A percentile compares a stretch with the other conserved stretches of the same genome.
Conservation (phyloP, 1,140 invertebrate species). For the Pogonognathellus flavescens region DNA sequence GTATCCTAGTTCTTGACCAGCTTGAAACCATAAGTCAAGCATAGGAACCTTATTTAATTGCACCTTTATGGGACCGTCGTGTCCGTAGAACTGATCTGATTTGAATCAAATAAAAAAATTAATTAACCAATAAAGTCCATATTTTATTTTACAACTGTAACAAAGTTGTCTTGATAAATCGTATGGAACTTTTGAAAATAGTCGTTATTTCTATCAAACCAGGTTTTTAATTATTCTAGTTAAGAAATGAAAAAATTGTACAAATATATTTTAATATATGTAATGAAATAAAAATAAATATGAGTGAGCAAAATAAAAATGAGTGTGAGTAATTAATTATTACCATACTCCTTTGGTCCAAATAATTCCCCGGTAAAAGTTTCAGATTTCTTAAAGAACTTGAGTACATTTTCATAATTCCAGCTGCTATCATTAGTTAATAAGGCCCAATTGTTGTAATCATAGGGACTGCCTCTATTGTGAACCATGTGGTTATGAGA, state of each 20-base stretch:
- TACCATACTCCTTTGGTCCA: neutral
- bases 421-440: neutral
- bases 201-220: too few species aligned
- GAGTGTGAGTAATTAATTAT: too few species aligned
- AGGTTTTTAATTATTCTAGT: neutral
- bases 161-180: too few species aligned
- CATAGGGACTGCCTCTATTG: neutral
- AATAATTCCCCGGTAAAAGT: neutral
- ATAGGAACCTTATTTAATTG: neutral
- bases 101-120: neutral
- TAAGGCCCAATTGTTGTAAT: slow-evolving; percentile 18
- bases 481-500: neutral
- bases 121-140: neutral
- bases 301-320: too few species aligned
- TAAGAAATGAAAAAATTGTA: too few species aligned
- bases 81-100: neutral
- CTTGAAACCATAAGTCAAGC: neutral
- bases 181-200: too few species aligned
- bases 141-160: neutral
- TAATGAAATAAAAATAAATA: too few species aligned
- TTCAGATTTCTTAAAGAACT: slow-evolving; percentile 21
- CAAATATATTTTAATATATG: too few species aligned
- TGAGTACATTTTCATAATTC: neutral
- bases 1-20: slow-evolving; percentile 9
- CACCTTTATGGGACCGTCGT: neutral